phyloP scores from a whole-genome alignment of 2,113 vertebrate genomes.

The Melanerpes aurifrons region DNA sequence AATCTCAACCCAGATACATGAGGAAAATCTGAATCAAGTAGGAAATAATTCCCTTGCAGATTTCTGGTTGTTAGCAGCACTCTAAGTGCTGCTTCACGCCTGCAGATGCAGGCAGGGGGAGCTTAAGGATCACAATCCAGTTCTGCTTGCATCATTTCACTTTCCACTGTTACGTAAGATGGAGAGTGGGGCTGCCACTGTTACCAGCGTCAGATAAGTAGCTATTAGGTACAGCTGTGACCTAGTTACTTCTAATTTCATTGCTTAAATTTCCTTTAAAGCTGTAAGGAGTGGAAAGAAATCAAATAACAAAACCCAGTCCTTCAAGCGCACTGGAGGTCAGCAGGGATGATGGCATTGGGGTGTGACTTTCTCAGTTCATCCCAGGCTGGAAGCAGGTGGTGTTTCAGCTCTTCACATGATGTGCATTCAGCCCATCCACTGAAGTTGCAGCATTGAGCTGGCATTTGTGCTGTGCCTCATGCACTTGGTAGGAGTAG shows the following conservation, averaged over 20 bases:
- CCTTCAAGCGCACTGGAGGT: rapidly evolving
- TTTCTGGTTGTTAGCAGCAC: background rate
- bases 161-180: background rate
- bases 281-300: background rate
- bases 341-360: rapidly evolving
- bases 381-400: background rate
- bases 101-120: slow-evolving; percentile 18
- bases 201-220: rapidly evolving
- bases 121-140: background rate
- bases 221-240: too few species aligned
- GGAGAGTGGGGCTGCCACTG: background rate
- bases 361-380: background rate
- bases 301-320: background rate
- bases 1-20: background rate
- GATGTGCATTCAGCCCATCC: rapidly evolving
- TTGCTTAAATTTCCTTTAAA: rapidly evolving
- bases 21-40: background rate
- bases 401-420: rapidly evolving
- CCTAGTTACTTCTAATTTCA: background rate
- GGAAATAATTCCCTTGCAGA: background rate
- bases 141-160: background rate
- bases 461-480: background rate
- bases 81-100: background rate
- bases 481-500: background rate
- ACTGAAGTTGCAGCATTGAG: rapidly evolving